A percentile compares a stretch with the other conserved stretches of the same genome.
Evolutionary conservation across 2,888 invertebrate species (phyloP).

Genomic region (Tenthredo mesomela): DNA sequence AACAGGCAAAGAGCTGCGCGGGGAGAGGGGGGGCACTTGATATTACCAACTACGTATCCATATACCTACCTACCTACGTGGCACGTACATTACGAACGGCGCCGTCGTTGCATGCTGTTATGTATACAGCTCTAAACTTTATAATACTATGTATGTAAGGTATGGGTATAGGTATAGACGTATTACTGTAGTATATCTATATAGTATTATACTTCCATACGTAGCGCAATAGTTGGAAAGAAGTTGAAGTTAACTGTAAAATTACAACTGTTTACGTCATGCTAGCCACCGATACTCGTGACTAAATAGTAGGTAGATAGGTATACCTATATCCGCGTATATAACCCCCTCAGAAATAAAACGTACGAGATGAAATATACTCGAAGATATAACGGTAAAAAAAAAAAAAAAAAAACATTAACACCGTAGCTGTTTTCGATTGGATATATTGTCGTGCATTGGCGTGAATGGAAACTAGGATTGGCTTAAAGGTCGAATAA

Average conservation of each 20-base stretch:
- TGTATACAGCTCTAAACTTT: constrained; percentile 2
- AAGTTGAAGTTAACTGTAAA: constrained; percentile 44
- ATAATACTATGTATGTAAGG: background rate
- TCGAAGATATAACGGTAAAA: constrained; percentile 24
- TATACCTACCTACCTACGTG: background rate
- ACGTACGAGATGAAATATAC: constrained; percentile 24
- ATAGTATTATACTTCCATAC: background rate
- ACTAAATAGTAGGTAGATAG: constrained; percentile 11
- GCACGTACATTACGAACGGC: background rate
- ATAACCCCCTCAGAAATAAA: background rate
- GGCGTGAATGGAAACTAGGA: background rate
- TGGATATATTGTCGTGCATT: background rate
- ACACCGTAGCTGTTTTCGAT: constrained; percentile 9
- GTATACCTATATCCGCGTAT: constrained; percentile 10
- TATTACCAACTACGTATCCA: constrained; percentile 46
- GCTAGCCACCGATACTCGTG: constrained; percentile 32
- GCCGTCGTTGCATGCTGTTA: background rate
- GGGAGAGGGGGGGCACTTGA: background rate
- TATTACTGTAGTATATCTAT: too few species aligned
- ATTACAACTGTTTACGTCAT: constrained; percentile 45
- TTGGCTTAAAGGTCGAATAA: background rate
- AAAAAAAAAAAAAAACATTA: background rate
- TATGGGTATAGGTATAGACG: background rate
- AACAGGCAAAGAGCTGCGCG: background rate
- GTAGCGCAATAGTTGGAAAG: background rate